phyloP scores from a whole-genome alignment of 35 echinoderm and acorn worm species.

The Nesometra sesokonis region DNA sequence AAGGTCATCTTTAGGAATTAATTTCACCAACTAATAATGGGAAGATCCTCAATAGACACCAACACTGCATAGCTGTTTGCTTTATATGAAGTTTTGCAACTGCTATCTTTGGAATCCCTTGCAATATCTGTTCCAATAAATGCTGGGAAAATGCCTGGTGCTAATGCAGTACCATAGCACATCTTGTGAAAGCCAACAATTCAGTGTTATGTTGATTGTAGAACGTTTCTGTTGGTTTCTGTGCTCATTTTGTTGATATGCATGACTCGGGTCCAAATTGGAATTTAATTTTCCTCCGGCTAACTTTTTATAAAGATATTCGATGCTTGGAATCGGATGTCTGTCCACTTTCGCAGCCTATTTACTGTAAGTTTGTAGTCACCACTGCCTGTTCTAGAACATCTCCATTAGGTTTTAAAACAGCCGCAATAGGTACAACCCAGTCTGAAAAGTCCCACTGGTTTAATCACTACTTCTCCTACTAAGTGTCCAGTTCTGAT shows the following conservation, averaged over 20 bases:
- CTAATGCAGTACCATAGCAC: slow-evolving; percentile 29
- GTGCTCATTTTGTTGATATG: slow-evolving; percentile 29
- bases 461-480: slow-evolving; percentile 14
- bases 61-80: slow-evolving; percentile 18
- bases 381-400: slow-evolving; percentile 28
- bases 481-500: slow-evolving; percentile 17
- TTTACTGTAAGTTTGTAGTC: slow-evolving; percentile 42
- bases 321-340: background rate
- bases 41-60: too few species aligned
- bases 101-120: slow-evolving; percentile 9
- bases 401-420: slow-evolving; percentile 14
- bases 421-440: slow-evolving; percentile 43
- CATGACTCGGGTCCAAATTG: slow-evolving; percentile 31
- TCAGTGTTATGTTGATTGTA: slow-evolving; percentile 30
- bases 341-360: slow-evolving; percentile 14
- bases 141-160: slow-evolving; percentile 38
- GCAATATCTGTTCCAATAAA: slow-evolving; percentile 21
- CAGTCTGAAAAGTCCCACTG: slow-evolving; percentile 21
- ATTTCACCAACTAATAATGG: too few species aligned
- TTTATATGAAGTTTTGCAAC: too few species aligned
- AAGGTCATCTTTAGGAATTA: too few species aligned
- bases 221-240: background rate
- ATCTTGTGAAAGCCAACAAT: slow-evolving; percentile 23
- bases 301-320: background rate
- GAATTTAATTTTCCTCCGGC: slow-evolving; percentile 19